phyloP scores from a whole-genome alignment of 2,888 invertebrate species.

The Himalopsyche japonica region DNA sequence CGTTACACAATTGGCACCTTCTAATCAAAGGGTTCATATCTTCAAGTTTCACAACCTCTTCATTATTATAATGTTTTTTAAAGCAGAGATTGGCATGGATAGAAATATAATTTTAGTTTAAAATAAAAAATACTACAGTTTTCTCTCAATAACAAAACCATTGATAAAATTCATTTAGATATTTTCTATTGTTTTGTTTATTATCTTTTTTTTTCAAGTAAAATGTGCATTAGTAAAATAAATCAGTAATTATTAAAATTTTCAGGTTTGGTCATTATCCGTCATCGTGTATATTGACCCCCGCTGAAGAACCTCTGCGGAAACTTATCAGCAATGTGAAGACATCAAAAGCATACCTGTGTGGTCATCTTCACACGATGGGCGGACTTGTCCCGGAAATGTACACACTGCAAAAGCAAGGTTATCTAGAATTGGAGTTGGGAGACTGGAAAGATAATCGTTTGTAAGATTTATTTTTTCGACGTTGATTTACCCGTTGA shows the following conservation, averaged over 20 bases:
- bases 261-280: constrained; percentile 88
- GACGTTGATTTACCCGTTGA: too few species aligned
- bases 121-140: neutral
- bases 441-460: constrained; percentile 93
- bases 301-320: constrained; percentile 58
- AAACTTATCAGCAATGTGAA: constrained; percentile 62
- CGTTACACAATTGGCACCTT: too few species aligned
- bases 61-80: too few species aligned
- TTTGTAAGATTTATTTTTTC: constrained; percentile 59
- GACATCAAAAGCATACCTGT: constrained; percentile 76
- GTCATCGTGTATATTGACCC: constrained; percentile 78
- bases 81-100: too few species aligned
- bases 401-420: constrained; percentile 83
- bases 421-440: constrained; percentile 84
- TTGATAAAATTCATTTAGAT: too few species aligned
- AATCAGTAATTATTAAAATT: neutral
- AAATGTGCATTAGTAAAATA: neutral
- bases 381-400: constrained; percentile 78
- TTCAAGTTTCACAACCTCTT: too few species aligned
- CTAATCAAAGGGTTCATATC: too few species aligned
- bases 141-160: too few species aligned
- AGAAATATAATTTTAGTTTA: too few species aligned
- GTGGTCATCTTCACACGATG: constrained; percentile 88
- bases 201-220: too few species aligned
- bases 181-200: too few species aligned